These are phyloP conservation scores for Labeo rohita DNA, from an alignment of 2,113 vertebrate genomes.

Conservation along the genomic window DNA sequence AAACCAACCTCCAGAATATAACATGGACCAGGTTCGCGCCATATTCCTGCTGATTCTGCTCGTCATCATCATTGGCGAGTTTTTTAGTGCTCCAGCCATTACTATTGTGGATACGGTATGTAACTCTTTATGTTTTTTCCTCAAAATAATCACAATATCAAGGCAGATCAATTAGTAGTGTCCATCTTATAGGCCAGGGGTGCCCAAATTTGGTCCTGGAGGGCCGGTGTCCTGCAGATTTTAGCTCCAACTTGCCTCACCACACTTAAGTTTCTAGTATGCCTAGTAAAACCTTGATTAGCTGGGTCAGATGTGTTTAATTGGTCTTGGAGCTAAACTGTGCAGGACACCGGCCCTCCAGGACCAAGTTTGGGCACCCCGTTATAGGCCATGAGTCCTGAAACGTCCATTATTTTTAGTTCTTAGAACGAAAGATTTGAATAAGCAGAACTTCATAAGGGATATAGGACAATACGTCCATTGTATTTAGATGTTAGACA, in stretches of 20 bases:
- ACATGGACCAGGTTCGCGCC: slow-evolving; percentile 85
- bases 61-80: slow-evolving; percentile 94
- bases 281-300: no score
- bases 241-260: background rate
- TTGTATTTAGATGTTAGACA: background rate
- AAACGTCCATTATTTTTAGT: no score
- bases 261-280: no score
- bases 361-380: no score
- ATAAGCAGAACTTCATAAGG: background rate
- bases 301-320: no score
- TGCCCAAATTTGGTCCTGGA: background rate
- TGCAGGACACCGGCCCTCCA: no score
- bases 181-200: background rate
- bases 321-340: no score
- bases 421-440: background rate
- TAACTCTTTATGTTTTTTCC: background rate
- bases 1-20: slow-evolving; percentile 65
- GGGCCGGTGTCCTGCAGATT: background rate
- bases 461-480: background rate
- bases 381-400: no score
- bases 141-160: background rate
- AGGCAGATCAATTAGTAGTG: background rate
- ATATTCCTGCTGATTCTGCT: slow-evolving; percentile 94
- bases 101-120: slow-evolving; percentile 94
- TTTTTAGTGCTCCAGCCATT: slow-evolving; percentile 95